Percentiles rank a stretch among this genome's conserved stretches.
These are phyloP conservation scores for Pogona vitticeps DNA, from an alignment of 2,113 vertebrate species.

Conservation along the genomic window DNA sequence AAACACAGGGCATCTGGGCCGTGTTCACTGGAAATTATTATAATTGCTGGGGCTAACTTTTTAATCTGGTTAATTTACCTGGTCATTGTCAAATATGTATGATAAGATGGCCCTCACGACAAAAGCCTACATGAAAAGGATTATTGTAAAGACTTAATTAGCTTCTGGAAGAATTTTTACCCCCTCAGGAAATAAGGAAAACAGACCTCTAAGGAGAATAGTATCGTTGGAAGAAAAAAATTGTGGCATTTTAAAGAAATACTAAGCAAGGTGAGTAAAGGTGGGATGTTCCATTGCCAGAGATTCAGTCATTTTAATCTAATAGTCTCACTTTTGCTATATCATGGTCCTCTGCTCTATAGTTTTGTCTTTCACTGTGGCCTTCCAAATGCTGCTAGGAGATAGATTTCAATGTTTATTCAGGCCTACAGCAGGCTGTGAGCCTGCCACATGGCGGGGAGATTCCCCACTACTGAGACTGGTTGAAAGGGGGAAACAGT, in stretches of 20 bases:
- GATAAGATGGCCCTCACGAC: conserved; percentile 20
- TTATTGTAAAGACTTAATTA: conserved; percentile 23
- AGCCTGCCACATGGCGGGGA: neutral
- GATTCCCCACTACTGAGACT: neutral
- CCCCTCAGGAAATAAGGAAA: conserved; percentile 43
- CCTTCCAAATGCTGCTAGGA: neutral
- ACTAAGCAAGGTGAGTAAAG: neutral
- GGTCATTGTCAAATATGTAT: conserved; percentile 1
- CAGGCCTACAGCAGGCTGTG: neutral
- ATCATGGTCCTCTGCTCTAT: neutral
- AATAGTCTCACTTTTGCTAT: neutral
- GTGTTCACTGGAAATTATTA: conserved; percentile 70
- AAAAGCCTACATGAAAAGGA: conserved; percentile 20
- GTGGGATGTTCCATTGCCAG: neutral
- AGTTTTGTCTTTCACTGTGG: neutral
- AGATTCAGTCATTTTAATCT: neutral
- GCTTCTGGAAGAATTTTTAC: conserved; percentile 5
- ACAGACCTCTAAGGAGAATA: conserved; percentile 60
- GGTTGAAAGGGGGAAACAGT: neutral
- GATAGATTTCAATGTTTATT: neutral
- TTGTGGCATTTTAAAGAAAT: neutral
- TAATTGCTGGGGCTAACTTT: conserved; percentile 63
- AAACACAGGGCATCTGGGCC: conserved; percentile 62
- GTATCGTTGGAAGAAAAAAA: conserved; percentile 59
- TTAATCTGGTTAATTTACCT: conserved; percentile 55